Evolutionary conservation across 2,113 vertebrate species (phyloP), one percentile per base, ranked within the genome.

Genomic region (Lepidothrix coronata): DNA sequence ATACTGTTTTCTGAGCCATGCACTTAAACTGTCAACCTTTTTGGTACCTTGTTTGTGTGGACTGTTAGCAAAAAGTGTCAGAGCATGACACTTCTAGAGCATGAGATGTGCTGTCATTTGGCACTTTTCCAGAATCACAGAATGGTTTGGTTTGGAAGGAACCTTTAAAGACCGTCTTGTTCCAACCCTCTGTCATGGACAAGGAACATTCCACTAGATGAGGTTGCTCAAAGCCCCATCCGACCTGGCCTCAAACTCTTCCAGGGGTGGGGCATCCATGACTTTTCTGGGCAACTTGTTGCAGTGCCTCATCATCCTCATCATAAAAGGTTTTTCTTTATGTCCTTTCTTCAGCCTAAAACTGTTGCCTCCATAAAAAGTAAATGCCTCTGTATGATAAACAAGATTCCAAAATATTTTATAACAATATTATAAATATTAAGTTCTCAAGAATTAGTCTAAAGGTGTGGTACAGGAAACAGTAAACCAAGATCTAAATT

Each of bases 41-140:
- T n/a, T 65, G 23, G 35, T 30, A 52, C 14, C 7, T 65, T 77
- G 13, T 73, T 88, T 78, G 13, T 78, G 46, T 58, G 49, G 49
- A 52, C 9, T 58, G 27, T 54, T 88, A 28, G 31, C 51, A 63
- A 78, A 66, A 70, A 48, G 18, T 27, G 22, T 44, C 24, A 23
- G 49, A 51, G 24, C 48, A 49, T 49, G 48, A 49, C 48, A 23
- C n/a, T 48, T 66, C 70, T 28, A 61, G 7, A 41, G 17, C 24
- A 18, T 1, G 5, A 74, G 31, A 37, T 20, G 25, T 0, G 0
- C 27, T 51, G 33, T 61, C 6, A n/a, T 52, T 88, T 86, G n/a
- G 9, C n/a, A 39, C 23, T n/a, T 48, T 48, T 17, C 31, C 8
- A 25, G 27, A 71, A 35, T 39, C n/a, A 9, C 24, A n/a, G 39